Base-by-base conservation (phyloP, 2,113 vertebrate species). In the Origma solitaria region DNA sequence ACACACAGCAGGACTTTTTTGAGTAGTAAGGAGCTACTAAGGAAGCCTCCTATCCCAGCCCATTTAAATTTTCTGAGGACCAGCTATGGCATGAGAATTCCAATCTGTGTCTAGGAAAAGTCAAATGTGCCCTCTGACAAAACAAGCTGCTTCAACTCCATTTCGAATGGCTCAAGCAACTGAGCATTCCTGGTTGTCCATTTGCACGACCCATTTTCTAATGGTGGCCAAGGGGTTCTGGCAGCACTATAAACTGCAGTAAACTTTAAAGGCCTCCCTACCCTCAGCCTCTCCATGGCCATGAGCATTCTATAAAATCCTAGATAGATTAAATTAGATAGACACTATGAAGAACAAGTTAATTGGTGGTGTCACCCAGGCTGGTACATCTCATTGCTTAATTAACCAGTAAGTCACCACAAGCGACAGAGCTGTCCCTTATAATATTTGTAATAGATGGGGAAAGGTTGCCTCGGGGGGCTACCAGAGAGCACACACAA, bases 351-450 rank as follows among this genome's bases (percentile, higher is more conserved):
- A 40, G 56, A 78, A 66, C 31, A 80, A 84, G 78, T 90, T 87
- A 90, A 85, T 82, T 85, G 70, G 33, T 73, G 35, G 51, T 79
- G 37, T 84, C 68, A 91, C 28, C 25, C 62, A 47, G 40, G 24
- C 17, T 56, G 50, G 53, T 77, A 75, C 22, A 70, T 82, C 72
- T 86, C 73, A 54, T 51, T 92, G 77, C 40, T 80, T 88, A 87
- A 95, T 86, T 93, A 93, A 93, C 72, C 50, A 85, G 21, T 75
- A 92, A 88, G 66, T 86, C 76, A 92, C 72, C 45, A 82, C 49
- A 87, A 69, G 27, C 1, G 0, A 6, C 38, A 70, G 70, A 82
- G 38, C 56, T 91, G 45, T 76, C 86, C 81, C 11, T n/a, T 82
- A 28, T 22, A 86, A 70, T 76, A 77, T 27, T 40, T 62, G 33